These are phyloP conservation scores for Drosophila melanocephala DNA, from an alignment of 2,888 invertebrate genomes.

Conservation along the genomic window DNA sequence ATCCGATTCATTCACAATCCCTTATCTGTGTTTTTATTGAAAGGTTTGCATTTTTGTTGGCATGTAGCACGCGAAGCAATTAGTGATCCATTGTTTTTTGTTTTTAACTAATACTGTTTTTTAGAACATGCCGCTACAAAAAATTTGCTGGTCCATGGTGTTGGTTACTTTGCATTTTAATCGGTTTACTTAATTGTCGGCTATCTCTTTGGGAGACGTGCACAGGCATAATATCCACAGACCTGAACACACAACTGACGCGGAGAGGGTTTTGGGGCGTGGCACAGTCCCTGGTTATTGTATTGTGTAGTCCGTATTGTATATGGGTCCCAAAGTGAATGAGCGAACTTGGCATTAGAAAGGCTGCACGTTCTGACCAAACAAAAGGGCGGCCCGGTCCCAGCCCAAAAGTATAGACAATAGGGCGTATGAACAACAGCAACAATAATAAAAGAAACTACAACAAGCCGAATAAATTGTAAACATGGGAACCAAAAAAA, in stretches of 20 bases:
- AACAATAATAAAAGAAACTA: slow-evolving; percentile 26
- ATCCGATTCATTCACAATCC: not conserved
- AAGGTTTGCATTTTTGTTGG: not conserved
- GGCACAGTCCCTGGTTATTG: slow-evolving; percentile 2
- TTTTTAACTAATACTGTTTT: slow-evolving; percentile 3
- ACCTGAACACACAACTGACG: not conserved
- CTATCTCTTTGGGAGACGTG: slow-evolving; percentile 31
- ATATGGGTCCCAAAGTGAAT: slow-evolving; percentile 51
- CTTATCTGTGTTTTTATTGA: not conserved
- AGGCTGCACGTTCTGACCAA: slow-evolving; percentile 48
- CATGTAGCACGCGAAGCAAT: not conserved
- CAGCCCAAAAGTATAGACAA: slow-evolving; percentile 52
- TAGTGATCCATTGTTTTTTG: no score
- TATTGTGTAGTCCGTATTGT: slow-evolving; percentile 22
- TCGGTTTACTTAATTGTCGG: slow-evolving; percentile 78
- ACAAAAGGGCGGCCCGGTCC: slow-evolving; percentile 45
- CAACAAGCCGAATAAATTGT: slow-evolving; percentile 73
- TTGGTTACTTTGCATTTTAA: slow-evolving; percentile 77
- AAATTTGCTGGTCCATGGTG: slow-evolving; percentile 47
- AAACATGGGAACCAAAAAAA: slow-evolving; percentile 58
- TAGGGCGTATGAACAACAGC: slow-evolving; percentile 69
- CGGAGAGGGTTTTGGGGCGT: slow-evolving; percentile 4
- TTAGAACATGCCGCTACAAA: slow-evolving; percentile 5
- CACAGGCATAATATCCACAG: slow-evolving; percentile 50
- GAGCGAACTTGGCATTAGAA: slow-evolving; percentile 68